Conservation (phyloP, 2,113 vertebrate species). For the Leptosomus discolor region DNA sequence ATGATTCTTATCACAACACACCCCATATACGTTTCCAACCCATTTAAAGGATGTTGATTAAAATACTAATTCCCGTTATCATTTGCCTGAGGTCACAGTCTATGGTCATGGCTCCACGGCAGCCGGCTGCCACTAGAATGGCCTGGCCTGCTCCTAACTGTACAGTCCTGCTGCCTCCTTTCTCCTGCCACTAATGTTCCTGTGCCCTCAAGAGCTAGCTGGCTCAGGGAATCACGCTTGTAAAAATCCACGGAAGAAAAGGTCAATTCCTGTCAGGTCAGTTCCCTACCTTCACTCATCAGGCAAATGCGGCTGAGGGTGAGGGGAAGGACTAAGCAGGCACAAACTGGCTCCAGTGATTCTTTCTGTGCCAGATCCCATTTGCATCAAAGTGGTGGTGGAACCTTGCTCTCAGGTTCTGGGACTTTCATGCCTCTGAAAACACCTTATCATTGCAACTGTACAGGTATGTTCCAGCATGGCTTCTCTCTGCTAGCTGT, state of each 20-base stretch:
- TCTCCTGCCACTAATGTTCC: not conserved
- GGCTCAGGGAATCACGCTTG: not conserved
- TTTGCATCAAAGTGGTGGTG: not conserved
- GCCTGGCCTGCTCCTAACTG: not conserved
- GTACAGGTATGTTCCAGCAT: not conserved
- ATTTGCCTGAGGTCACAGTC: not conserved
- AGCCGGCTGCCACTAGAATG: not conserved
- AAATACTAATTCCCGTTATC: not conserved
- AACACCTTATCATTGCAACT: not conserved
- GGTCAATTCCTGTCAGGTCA: not conserved
- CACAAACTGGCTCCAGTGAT: rapidly evolving
- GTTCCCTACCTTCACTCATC: not conserved
- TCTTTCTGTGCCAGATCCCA: not conserved
- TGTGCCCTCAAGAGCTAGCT: rapidly evolving
- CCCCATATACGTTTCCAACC: not conserved
- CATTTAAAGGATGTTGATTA: not conserved
- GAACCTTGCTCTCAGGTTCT: not conserved
- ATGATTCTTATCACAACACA: not conserved
- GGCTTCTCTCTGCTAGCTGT: not conserved
- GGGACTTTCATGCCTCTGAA: not conserved
- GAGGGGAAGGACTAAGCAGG: not conserved
- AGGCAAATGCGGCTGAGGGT: not conserved
- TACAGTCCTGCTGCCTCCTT: not conserved
- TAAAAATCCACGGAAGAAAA: not conserved
- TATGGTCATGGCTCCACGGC: not conserved